These are phyloP conservation scores for Coelopa pilipes DNA, from an alignment of 2,888 invertebrate genomes.

Conservation along the genomic window DNA sequence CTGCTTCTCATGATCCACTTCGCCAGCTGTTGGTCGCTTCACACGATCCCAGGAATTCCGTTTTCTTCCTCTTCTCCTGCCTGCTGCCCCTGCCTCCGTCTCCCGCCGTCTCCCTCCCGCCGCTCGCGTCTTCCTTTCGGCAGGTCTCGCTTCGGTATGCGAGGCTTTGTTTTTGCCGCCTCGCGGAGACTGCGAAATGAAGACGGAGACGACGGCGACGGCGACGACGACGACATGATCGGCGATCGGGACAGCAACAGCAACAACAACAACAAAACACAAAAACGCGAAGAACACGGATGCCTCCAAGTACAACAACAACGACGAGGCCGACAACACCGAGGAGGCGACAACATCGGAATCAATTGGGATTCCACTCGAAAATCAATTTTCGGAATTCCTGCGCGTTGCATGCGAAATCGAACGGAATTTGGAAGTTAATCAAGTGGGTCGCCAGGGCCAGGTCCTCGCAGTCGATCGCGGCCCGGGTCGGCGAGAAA, in stretches of 20 bases:
- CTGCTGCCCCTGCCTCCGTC: neutral
- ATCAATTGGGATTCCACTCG: slow-evolving; percentile 43
- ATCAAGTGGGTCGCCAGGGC: slow-evolving; percentile 48
- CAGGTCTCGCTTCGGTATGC: neutral
- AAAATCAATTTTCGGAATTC: slow-evolving; percentile 48
- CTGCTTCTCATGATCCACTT: neutral
- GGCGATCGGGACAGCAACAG: too few species aligned
- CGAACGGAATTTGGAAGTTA: slow-evolving; percentile 53
- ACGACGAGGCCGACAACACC: slow-evolving; percentile 1
- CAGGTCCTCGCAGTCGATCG: neutral
- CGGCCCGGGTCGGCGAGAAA: neutral
- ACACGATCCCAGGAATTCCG: too few species aligned
- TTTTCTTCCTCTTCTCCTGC: slow-evolving; percentile 15
- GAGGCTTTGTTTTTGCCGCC: slow-evolving; percentile 14
- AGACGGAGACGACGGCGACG: too few species aligned
- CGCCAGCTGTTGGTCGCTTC: too few species aligned
- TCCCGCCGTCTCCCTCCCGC: neutral
- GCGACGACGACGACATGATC: too few species aligned
- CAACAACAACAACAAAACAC: slow-evolving; percentile 3
- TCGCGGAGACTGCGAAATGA: neutral
- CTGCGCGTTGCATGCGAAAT: slow-evolving; percentile 51
- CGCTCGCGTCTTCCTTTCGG: neutral
- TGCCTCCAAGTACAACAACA: neutral
- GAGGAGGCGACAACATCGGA: slow-evolving; percentile 29
- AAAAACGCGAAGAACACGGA: neutral